Conservation (phyloP, 2,797 vertebrate species). For the Eremophila alpestris region DNA sequence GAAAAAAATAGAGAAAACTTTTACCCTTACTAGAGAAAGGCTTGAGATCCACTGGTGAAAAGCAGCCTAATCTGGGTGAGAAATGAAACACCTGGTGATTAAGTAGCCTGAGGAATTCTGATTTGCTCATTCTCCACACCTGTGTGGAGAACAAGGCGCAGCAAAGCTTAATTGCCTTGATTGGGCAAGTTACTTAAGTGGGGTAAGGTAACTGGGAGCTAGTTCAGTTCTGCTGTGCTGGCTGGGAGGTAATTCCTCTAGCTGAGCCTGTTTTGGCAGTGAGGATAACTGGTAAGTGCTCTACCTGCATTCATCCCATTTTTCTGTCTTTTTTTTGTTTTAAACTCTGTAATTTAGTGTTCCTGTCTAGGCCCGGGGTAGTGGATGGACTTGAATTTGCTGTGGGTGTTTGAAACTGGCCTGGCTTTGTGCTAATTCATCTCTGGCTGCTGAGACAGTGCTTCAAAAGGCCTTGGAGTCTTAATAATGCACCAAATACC, state of each 20-base stretch:
- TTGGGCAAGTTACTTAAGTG: background rate
- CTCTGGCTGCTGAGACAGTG: background rate
- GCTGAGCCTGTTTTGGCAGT: too few relatives aligned
- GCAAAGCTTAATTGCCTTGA: background rate
- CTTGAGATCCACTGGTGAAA: background rate
- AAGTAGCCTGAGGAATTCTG: background rate
- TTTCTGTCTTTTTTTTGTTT: background rate
- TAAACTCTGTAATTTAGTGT: accelerated
- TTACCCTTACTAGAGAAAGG: background rate
- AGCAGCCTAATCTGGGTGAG: background rate
- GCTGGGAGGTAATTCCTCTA: background rate
- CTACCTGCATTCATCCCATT: too few relatives aligned
- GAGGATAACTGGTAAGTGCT: too few relatives aligned
- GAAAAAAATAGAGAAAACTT: background rate
- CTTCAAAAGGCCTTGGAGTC: background rate
- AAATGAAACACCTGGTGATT: background rate
- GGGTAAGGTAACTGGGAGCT: accelerated
- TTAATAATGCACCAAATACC: background rate
- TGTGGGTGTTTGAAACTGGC: background rate
- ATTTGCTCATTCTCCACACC: background rate
- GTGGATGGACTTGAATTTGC: background rate
- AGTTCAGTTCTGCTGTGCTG: background rate
- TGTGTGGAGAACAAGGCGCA: background rate
- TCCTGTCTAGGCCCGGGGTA: accelerated
- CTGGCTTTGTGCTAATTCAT: background rate